Conservation (phyloP, 2,113 vertebrate species). For the Podocnemis expansa region DNA sequence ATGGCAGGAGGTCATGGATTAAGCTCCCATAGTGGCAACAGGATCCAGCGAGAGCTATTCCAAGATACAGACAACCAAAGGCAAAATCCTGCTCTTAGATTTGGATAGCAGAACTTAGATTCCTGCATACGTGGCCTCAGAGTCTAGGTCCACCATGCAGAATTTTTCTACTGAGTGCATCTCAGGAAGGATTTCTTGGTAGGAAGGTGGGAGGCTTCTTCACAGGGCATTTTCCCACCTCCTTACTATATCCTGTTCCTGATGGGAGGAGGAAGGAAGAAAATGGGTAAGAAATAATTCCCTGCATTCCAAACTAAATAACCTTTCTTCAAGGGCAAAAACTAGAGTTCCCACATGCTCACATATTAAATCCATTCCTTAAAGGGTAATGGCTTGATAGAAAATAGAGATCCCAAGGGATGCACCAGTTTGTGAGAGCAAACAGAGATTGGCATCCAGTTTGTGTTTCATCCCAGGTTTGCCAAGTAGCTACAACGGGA, state of each 20-base stretch:
- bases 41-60: not conserved
- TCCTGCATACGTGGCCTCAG: not conserved
- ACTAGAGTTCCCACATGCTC: constrained; percentile 3
- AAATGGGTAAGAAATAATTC: not conserved
- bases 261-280: not conserved
- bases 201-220: not conserved
- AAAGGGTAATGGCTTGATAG: not conserved
- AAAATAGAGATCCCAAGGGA: not conserved
- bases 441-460: constrained; percentile 8
- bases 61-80: constrained; percentile 1
- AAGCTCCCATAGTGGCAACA: not conserved
- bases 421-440: not conserved
- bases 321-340: not conserved
- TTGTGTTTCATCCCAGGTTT: not conserved
- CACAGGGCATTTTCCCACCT: not conserved
- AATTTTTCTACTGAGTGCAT: not conserved
- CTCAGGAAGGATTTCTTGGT: not conserved
- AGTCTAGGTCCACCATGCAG: fast-evolving
- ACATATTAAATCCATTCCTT: constrained; percentile 17
- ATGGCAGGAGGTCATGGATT: not conserved
- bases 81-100: not conserved
- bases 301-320: not conserved
- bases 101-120: not conserved
- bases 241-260: not conserved
- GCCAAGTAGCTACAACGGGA: not conserved